Evolutionary conservation across 2,113 vertebrate species (phyloP), one percentile per base, ranked within the genome.

Genomic region (Marmota monax): DNA sequence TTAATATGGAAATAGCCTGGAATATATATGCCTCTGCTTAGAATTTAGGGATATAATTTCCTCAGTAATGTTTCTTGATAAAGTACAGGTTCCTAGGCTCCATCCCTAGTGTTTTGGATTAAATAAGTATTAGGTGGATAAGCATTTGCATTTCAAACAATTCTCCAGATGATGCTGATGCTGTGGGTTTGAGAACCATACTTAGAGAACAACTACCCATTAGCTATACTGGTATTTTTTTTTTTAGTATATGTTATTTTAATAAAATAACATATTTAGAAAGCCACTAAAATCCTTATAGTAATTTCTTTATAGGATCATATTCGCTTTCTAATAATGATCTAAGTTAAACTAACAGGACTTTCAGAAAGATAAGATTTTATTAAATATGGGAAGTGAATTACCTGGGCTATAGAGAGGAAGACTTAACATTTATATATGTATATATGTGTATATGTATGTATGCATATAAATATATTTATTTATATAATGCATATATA

Each of bases 1-100:
- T 78, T 74, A 97, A 20, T 34, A 61, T 94, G 63, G 67, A 96
- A 95, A 78, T 91, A 92, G 53, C 17, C n/a, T 92, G 32, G 14
- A 86, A 77, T 83, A 95, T 69, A 95, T 88, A 76, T 78, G 20
- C 9, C 39, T 94, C 61, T 95, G 67, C 63, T 53, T 78, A 93
- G 51, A 78, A 93, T 77, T 84, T 84, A 69, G n/a, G 39, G 69
- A 29, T 12, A 29, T 65, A 61, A 69, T 53, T 96, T 95, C 22
- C 25, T 67, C 29, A 70, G 42, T 42, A 78, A 14, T 85, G 67
- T 5, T 69, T 42, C 16, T 92, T 9, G 17, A 56, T 83, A 65
- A 94, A 84, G 8, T 51, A 1, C 18, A 63, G 27, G 5, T 61
- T 84, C 11, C 67, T 95, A 42, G 45, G 18, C 7, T 69, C 77